Evolutionary conservation across 2,113 vertebrate species (phyloP).

Genomic region (Lichenostomus cassidix): DNA sequence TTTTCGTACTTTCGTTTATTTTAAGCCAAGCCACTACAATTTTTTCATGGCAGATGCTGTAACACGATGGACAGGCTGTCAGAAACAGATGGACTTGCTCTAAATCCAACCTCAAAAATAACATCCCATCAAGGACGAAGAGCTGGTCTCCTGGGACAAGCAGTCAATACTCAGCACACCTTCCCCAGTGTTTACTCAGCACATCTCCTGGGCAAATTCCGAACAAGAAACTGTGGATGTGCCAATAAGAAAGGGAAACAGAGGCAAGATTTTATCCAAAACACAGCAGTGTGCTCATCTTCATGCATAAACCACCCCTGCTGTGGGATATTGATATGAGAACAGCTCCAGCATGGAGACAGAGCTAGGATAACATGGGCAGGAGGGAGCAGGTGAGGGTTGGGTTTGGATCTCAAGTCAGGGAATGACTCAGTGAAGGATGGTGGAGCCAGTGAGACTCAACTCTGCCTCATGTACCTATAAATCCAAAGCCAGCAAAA

Average conservation of each 20-base stretch:
- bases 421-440: neutral
- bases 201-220: neutral
- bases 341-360: neutral
- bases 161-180: neutral
- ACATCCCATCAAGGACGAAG: neutral
- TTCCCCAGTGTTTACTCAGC: neutral
- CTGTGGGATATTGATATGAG: neutral
- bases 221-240: rapidly evolving
- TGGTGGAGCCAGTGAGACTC: neutral
- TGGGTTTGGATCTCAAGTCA: neutral
- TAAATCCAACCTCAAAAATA: neutral
- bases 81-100: constrained; percentile 24
- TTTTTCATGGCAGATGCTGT: neutral
- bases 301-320: neutral
- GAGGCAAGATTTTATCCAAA: neutral
- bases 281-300: neutral
- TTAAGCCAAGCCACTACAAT: neutral
- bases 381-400: neutral
- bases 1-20: neutral
- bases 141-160: neutral
- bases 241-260: neutral
- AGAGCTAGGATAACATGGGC: rapidly evolving
- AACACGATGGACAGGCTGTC: neutral
- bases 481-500: neutral
- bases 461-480: neutral